Evolutionary conservation across 2,113 vertebrate species (phyloP).

Genomic region (Hydrochoerus hydrochaeris): DNA sequence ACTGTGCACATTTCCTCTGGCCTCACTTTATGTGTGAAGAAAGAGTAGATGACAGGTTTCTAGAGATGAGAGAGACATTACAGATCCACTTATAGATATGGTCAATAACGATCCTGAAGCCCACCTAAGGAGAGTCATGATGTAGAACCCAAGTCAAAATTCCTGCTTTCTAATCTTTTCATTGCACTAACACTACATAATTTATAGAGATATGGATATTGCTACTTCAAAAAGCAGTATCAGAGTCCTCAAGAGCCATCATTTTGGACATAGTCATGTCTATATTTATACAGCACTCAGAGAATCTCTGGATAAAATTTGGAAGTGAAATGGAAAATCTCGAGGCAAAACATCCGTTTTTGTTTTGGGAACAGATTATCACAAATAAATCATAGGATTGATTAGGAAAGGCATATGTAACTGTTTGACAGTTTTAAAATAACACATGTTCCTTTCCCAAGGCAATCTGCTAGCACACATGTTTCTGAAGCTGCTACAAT

Average conservation of each 20-base stretch:
- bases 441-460: conserved; percentile 50
- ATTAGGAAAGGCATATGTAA: conserved; percentile 64
- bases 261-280: background rate
- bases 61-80: background rate
- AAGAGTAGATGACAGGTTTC: background rate
- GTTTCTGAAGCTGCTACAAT: conserved; percentile 5
- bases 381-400: conserved; percentile 38
- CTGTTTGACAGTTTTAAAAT: conserved; percentile 66
- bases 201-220: background rate
- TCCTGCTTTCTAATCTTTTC: background rate
- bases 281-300: background rate
- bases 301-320: conserved; percentile 34
- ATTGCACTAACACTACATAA: background rate
- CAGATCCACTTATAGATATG: background rate
- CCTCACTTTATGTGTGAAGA: background rate
- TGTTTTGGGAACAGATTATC: background rate
- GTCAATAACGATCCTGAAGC: background rate
- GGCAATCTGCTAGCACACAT: conserved; percentile 46
- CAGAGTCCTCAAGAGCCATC: background rate
- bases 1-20: background rate
- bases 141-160: background rate
- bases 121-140: background rate
- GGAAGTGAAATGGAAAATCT: background rate
- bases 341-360: background rate
- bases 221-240: background rate